Base-by-base conservation (phyloP, 2,113 vertebrate species). In the Dicaeum eximium region DNA sequence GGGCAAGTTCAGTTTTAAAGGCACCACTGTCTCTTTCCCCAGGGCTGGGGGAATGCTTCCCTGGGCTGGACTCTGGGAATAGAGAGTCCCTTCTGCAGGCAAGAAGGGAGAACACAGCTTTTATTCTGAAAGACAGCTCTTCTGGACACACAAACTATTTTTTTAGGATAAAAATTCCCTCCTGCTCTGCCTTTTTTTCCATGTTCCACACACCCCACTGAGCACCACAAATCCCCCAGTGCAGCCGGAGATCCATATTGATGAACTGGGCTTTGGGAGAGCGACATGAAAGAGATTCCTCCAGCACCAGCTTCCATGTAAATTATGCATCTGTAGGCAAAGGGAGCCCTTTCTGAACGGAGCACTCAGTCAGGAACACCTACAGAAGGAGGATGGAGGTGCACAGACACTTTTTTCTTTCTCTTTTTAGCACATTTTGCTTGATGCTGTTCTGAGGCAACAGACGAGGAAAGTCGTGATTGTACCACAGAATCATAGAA, bases 41-140 rank as follows among this genome's bases (percentile, higher is more conserved):
- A n/a, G 0, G 0, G 22, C 33, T 17, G 38, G 8, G 14, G 42
- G 17, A 79, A 69, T 0, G 0, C 37, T 35, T 31, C 45, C 61
- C 33, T 48, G 54, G 25, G 18, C 50, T 77, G 4, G 1, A 28
- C 24, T 56, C 25, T 3, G 1, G 17, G n/a, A 67, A 81, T 4
- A 47, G 15, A 69, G 51, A 23, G 67, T 7, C 27, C 58, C 13
- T 51, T 67, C 80, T 61, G 24, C 3, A 88, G 17, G 22, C 35
- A 90, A 44, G 48, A 66, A 70, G 38, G 40, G 17, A 79, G 17
- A 83, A 74, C 9, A 45, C 22, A 70, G 9, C 64, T 93, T 88
- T 40, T 57, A 80, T 37, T 80, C 58, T 84, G 45, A 88, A 61
- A 86, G 33, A 44, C 17, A 33, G n/a, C 13, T 81, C 56, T 37